Base-by-base conservation (phyloP, 1,140 invertebrate genomes). In the Ips nitidus region DNA sequence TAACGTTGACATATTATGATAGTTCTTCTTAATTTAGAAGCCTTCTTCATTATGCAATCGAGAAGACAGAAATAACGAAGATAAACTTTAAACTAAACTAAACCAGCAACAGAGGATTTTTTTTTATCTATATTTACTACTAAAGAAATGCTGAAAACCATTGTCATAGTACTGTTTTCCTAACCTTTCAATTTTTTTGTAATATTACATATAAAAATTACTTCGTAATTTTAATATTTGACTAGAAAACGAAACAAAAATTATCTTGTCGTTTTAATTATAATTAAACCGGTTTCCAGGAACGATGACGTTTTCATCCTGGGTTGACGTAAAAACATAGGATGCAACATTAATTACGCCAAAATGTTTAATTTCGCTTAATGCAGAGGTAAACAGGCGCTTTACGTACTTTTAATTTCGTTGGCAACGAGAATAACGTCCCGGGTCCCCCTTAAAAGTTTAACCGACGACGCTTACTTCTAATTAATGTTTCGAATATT, bases 321-420 rank as follows among this genome's bases (percentile, higher is more conserved):
- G 6, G 3, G 2, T 50, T 50, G 45, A 8, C 2, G 22, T 22
- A 50, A 50, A 50, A 6, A 3, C 22, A 8, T 50, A 50, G 1
- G 45, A 50, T 63, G 50, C 38, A 63, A 36, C 39, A 5, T 50
- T 63, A 63, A 63, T 63, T 63, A 52, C 4, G 50, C 36, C 60
- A 52, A 55, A 74, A 69, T 72, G 47, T 66, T 52, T 64, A 72
- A 66, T 68, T 59, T 60, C 7, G 59, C 52, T 40, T 45, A 63
- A 53, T 57, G 47, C 37, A 42, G 41, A 63, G 52, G 41, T 55
- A 56, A 66, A 66, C 52, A 56, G 41, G 50, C 53, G 43, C 36
- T 42, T 41, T 22, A 50, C 61, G 40, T 52, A 52, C 45, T 63
- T 63, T 36, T 63, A 63, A 52, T 63, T 62, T 52, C 60, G 60